Conservation (phyloP, 1,140 invertebrate species). For the Zaprionus vittiger region DNA sequence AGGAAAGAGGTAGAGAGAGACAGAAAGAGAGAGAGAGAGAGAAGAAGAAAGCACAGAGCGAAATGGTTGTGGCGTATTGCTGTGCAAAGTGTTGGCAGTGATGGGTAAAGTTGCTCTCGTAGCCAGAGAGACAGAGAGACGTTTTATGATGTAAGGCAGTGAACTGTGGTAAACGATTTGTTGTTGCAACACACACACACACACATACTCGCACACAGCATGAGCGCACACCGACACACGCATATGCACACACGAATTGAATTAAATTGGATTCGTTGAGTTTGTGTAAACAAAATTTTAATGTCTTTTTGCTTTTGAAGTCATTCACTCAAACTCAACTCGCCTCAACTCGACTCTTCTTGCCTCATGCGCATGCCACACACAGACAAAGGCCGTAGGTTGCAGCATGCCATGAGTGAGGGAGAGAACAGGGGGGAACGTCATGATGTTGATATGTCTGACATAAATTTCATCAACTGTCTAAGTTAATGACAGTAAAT, state of each 20-base stretch:
- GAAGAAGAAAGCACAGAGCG: background rate
- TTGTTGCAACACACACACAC: constrained; percentile 57
- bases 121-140: constrained; percentile 26
- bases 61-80: constrained; percentile 19
- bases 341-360: constrained; percentile 47
- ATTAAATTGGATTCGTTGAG: constrained; percentile 83
- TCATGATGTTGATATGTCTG: constrained; percentile 80
- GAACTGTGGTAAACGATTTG: constrained; percentile 81
- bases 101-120: constrained; percentile 40
- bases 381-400: constrained; percentile 51
- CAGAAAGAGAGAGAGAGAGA: constrained; percentile 3
- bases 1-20: background rate
- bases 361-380: constrained; percentile 45
- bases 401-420: background rate
- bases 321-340: constrained; percentile 79
- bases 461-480: constrained; percentile 83
- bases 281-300: constrained; percentile 83
- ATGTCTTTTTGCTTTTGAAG: constrained; percentile 83
- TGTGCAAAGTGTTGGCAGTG: constrained; percentile 42
- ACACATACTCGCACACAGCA: constrained; percentile 11
- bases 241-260: constrained; percentile 68
- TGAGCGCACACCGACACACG: constrained; percentile 13
- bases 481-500: constrained; percentile 83
- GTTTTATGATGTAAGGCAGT: constrained; percentile 79
- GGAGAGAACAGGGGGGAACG: constrained; percentile 33